Conservation (phyloP, 2,797 vertebrate genomes). For the Poeciliopsis gracilis region DNA sequence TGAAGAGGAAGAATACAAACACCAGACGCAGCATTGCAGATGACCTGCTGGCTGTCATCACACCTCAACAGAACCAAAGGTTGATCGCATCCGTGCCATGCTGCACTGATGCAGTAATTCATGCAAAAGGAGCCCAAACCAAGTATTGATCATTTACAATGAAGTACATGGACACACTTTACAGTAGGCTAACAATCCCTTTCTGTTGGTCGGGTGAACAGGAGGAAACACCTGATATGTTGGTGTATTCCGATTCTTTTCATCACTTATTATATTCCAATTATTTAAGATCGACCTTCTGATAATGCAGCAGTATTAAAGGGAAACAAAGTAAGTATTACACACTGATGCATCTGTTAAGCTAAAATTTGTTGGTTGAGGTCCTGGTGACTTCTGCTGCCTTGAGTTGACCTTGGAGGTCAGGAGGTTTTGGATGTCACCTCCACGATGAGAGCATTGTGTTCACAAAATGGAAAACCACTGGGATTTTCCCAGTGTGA, state of each 20-base stretch:
- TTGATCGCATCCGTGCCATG: not conserved
- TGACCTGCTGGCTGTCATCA: not conserved
- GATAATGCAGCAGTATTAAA: not conserved
- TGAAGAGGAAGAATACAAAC: not conserved
- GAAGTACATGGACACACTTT: not conserved
- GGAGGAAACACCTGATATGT: not conserved
- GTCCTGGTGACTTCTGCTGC: not conserved
- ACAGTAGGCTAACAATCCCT: not conserved
- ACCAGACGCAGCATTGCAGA: not conserved
- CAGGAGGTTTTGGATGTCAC: not conserved
- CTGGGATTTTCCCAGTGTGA: not conserved
- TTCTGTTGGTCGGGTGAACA: not conserved
- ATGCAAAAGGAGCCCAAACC: not conserved
- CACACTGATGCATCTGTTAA: not conserved
- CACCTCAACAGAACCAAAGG: not conserved
- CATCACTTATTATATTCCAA: not conserved
- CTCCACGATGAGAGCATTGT: not conserved
- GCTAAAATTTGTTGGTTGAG: not conserved
- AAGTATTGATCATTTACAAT: not conserved
- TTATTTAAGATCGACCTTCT: not conserved
- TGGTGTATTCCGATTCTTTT: not conserved
- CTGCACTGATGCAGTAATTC: not conserved
- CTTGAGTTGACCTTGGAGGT: not conserved
- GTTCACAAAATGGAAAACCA: not conserved
- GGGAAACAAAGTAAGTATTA: not conserved